phyloP scores from a whole-genome alignment of 2,797 vertebrate genomes.

The Macropus fuliginosus region DNA sequence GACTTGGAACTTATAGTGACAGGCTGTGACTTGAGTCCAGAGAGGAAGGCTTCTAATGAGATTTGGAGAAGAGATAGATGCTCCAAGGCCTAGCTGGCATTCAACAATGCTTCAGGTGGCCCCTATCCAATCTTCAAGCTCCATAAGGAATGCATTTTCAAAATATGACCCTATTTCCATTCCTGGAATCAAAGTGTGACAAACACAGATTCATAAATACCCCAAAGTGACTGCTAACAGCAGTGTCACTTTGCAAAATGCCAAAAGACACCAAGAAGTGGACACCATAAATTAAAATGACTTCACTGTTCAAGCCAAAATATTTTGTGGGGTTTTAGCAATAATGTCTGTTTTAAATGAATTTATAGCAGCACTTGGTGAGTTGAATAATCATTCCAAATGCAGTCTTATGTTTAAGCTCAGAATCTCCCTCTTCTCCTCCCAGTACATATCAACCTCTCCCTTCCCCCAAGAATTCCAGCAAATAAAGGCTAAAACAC shows the following conservation, averaged over 20 bases:
- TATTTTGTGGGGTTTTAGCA: slow-evolving; percentile 73
- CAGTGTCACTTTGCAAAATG: slow-evolving; percentile 69
- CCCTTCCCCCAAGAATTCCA: background rate
- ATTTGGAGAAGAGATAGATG: background rate
- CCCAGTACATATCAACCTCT: background rate
- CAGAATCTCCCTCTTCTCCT: background rate
- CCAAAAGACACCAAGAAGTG: slow-evolving; percentile 62
- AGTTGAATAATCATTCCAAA: slow-evolving; percentile 49
- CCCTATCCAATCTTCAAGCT: slow-evolving; percentile 67
- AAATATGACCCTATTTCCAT: slow-evolving; percentile 74
- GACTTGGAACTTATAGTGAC: slow-evolving; percentile 13
- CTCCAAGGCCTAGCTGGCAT: background rate
- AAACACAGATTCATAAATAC: slow-evolving; percentile 74
- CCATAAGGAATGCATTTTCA: slow-evolving; percentile 43
- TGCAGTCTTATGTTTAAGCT: background rate
- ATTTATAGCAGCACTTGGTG: slow-evolving; percentile 76
- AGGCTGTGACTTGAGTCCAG: slow-evolving; percentile 6
- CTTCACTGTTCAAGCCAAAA: slow-evolving; percentile 52
- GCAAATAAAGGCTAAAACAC: background rate
- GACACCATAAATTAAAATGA: slow-evolving; percentile 47
- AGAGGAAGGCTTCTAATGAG: slow-evolving; percentile 1
- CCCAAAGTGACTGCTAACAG: slow-evolving; percentile 65
- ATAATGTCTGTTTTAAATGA: slow-evolving; percentile 74
- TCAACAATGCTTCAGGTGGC: background rate
- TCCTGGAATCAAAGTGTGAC: slow-evolving; percentile 72